A percentile compares a stretch with the other conserved stretches of the same genome.
These are phyloP conservation scores for Cylloceria caligata DNA, from an alignment of 2,888 invertebrate species.

Conservation along the genomic window DNA sequence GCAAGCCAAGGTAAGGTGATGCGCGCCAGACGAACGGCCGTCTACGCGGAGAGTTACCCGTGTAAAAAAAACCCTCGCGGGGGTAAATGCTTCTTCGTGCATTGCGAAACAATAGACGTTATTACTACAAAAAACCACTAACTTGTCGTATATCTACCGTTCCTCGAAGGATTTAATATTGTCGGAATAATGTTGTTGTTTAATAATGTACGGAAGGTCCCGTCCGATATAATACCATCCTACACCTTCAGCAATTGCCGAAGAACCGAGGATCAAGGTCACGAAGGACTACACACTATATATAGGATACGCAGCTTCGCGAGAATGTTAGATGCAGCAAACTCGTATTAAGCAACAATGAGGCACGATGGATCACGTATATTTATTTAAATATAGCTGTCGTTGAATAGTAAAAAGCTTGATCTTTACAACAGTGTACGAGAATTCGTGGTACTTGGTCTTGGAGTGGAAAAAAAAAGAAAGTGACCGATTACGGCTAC, in stretches of 20 bases:
- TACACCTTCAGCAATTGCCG: constrained; percentile 67
- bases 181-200: no score
- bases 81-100: constrained; percentile 4
- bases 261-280: constrained; percentile 69
- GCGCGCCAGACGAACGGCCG: constrained; percentile 18
- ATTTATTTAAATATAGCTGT: neutral
- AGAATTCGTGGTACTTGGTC: no score
- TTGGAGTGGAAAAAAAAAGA: no score
- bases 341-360: neutral
- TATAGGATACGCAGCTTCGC: neutral
- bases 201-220: constrained; percentile 4
- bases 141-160: neutral
- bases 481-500: no score
- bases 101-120: neutral
- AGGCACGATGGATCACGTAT: neutral
- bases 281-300: constrained; percentile 13
- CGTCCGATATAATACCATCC: neutral
- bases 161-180: no score
- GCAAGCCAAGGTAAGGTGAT: constrained; percentile 50
- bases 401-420: neutral
- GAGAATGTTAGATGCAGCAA: neutral
- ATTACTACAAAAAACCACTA: neutral
- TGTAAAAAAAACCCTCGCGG: neutral
- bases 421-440: no score
- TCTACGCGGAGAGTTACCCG: neutral